Evolutionary conservation across 2,888 invertebrate genomes (phyloP).

Genomic region (Eupithecia exiguata): DNA sequence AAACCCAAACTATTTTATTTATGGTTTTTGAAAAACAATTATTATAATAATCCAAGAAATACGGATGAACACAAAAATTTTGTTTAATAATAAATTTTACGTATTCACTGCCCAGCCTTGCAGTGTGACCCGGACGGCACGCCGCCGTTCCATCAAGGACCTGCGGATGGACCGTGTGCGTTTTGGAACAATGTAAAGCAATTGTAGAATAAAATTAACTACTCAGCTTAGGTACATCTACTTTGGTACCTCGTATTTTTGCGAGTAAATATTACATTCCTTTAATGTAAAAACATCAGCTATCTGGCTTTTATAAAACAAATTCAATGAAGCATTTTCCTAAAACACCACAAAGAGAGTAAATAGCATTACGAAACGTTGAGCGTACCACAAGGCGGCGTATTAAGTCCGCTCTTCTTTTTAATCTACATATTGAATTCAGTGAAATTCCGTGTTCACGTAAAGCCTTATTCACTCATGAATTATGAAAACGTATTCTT

Average conservation of each 20-base stretch:
- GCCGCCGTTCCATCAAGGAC: not conserved
- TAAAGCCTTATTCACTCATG: constrained; percentile 56
- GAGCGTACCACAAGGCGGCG: constrained; percentile 44
- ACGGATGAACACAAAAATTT: not conserved
- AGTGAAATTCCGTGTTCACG: constrained; percentile 51
- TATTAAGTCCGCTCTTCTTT: constrained; percentile 38
- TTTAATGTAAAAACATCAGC: not conserved
- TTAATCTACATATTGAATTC: constrained; percentile 55
- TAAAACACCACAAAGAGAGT: constrained; percentile 26
- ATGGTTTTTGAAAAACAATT: too few relatives aligned
- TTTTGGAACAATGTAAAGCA: not conserved
- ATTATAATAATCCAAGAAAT: not conserved
- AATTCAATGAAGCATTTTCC: constrained; percentile 13
- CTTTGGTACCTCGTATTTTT: not conserved
- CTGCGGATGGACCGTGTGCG: not conserved
- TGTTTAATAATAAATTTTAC: not conserved
- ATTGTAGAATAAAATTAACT: not conserved
- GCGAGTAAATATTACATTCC: not conserved
- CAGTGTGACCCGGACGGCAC: not conserved
- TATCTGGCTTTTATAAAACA: constrained; percentile 5
- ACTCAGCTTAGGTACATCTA: not conserved
- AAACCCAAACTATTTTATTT: too few relatives aligned
- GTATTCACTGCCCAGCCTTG: not conserved
- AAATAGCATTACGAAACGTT: constrained; percentile 42
- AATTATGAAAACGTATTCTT: constrained; percentile 68